Conservation (phyloP, 2,888 invertebrate species). For the Patella ulyssiponensis region DNA sequence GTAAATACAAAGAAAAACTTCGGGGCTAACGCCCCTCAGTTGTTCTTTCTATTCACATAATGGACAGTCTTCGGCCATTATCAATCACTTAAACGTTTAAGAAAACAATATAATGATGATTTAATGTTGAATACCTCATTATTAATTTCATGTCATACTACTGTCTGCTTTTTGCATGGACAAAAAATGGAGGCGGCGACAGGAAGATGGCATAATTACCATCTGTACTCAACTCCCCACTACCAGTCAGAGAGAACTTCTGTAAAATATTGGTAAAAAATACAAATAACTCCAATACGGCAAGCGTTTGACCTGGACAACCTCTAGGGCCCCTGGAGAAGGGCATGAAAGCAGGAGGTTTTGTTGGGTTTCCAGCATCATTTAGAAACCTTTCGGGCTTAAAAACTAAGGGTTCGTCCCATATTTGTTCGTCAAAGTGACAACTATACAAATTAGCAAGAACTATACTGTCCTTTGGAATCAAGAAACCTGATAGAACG, state of each 20-base stretch:
- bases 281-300: constrained; percentile 46
- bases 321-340: constrained; percentile 44
- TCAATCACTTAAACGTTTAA: too few species aligned
- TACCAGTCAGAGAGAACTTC: constrained; percentile 23
- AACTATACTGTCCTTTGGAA: constrained; percentile 14
- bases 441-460: constrained; percentile 6
- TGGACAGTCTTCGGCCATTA: too few species aligned
- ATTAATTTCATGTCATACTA: too few species aligned
- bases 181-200: too few species aligned
- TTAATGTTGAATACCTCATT: too few species aligned
- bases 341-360: constrained; percentile 34
- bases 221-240: too few species aligned
- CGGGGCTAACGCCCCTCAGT: too few species aligned
- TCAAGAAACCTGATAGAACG: constrained; percentile 14
- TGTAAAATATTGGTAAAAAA: constrained; percentile 44
- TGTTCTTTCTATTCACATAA: too few species aligned
- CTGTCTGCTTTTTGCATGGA: too few species aligned
- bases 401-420: constrained; percentile 19
- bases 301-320: constrained; percentile 50
- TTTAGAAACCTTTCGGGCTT: constrained; percentile 21
- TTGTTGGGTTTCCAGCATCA: neutral
- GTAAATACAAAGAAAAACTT: too few species aligned
- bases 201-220: too few species aligned
- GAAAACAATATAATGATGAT: too few species aligned
- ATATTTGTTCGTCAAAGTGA: neutral